Evolutionary conservation across 2,797 vertebrate species (phyloP), one percentile per base, ranked within the genome.

Genomic region (Aldrovandia affinis): DNA sequence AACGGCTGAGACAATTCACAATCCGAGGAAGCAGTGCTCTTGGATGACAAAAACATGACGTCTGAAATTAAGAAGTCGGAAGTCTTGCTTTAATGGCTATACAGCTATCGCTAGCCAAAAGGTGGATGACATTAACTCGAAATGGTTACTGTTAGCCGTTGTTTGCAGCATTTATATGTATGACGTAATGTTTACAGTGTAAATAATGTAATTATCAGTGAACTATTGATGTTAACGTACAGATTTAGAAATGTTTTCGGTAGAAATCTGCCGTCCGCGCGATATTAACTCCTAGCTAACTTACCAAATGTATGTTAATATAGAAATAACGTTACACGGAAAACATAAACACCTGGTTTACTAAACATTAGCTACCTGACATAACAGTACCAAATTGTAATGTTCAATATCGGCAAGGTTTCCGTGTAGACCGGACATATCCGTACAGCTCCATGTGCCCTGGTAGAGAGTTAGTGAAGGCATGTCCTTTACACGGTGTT

Each of bases 1-100:
- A 65, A n/a, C 63, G 63, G 28, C n/a, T 30, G 28, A 33, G 57
- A 61, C n/a, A 65, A 65, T 61, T 2, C 7, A 61, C 30, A 65
- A 0, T 70, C 33, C 36, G 15, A 30, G 63, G 63, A 36, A 70
- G 15, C 25, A 33, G 39, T 77, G 42, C 39, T n/a, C 20, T 25
- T 12, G 1, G 18, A 44, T n/a, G 25, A 47, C 5, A n/a, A 77
- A 75, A 75, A 25, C 10, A 77, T 68, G 70, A 75, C 42, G 73
- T 47, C 39, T 77, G 73, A 44, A 8, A 77, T 77, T 44, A n/a
- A 47, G 25, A 77, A 47, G 73, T 77, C 73, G 42, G 42, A 77
- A 42, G 33, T 73, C 3, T 39, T 20, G 30, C 68, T 20, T 73
- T 22, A 10, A 7, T 57, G 55, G 18, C 33, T 68, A 9, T 30